These are phyloP conservation scores for Tricholauxania praeusta DNA, from an alignment of 2,888 invertebrate species.

Conservation along the genomic window DNA sequence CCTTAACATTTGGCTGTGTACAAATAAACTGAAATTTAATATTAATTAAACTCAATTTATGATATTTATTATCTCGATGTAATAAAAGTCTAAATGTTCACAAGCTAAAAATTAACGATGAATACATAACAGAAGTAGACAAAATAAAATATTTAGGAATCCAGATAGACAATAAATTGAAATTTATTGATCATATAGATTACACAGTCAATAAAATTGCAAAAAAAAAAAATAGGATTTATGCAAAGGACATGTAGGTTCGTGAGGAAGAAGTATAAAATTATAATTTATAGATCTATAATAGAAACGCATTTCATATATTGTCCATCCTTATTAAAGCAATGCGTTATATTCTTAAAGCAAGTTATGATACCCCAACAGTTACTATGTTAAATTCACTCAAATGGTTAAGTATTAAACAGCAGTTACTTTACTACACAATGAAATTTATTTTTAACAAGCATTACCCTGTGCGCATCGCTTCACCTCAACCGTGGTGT, in stretches of 20 bases:
- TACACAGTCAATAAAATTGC: conserved; percentile 1
- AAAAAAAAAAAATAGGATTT: conserved; percentile 22
- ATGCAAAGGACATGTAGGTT: conserved; percentile 13
- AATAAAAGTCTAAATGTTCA: too few species aligned
- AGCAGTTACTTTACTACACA: neutral
- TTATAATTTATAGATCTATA: conserved; percentile 6
- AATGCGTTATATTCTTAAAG: neutral
- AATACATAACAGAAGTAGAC: neutral
- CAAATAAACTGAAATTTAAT: neutral
- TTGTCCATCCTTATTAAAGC: neutral
- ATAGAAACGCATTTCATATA: neutral
- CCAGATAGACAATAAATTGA: neutral
- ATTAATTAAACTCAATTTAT: neutral
- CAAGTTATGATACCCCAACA: neutral
- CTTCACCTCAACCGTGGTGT: too few species aligned
- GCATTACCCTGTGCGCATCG: too few species aligned
- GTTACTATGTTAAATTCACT: too few species aligned
- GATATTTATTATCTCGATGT: too few species aligned
- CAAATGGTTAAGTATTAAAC: too few species aligned
- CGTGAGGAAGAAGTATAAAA: conserved; percentile 4
- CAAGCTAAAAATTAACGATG: neutral
- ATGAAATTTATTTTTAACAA: conserved; percentile 9
- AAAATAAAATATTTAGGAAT: conserved; percentile 15
- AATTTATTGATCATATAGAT: neutral
- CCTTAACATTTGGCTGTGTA: neutral